These are phyloP conservation scores for Bostrychus sinensis DNA, from an alignment of 2,113 vertebrate genomes.

Conservation along the genomic window DNA sequence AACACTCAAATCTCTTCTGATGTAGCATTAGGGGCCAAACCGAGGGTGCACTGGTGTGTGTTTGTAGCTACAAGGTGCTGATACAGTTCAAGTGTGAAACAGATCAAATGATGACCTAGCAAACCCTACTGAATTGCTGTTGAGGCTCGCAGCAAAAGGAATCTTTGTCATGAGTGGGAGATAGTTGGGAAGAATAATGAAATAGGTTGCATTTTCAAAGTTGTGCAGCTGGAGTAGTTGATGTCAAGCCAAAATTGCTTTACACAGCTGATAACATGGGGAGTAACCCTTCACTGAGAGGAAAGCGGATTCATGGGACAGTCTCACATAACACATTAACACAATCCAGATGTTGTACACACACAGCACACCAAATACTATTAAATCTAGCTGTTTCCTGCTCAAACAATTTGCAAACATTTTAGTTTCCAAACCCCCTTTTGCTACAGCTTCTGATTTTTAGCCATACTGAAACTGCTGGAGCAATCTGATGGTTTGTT, in stretches of 20 bases:
- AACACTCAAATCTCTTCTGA: slow-evolving; percentile 11
- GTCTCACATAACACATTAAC: slow-evolving; percentile 40
- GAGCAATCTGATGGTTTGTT: slow-evolving; percentile 47
- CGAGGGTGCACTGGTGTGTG: not conserved
- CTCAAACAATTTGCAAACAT: not conserved
- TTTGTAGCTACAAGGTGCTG: slow-evolving; percentile 24
- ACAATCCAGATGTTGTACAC: slow-evolving; percentile 40
- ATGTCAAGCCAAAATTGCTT: slow-evolving; percentile 5
- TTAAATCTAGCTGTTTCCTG: slow-evolving; percentile 8
- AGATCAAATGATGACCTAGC: slow-evolving; percentile 25
- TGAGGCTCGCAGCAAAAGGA: slow-evolving; percentile 16
- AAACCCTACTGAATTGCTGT: slow-evolving; percentile 14
- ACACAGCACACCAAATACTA: not conserved
- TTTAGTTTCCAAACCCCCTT: slow-evolving; percentile 8
- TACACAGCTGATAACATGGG: slow-evolving; percentile 29
- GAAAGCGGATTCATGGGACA: slow-evolving; percentile 30
- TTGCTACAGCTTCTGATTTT: slow-evolving; percentile 16
- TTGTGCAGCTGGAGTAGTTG: slow-evolving; percentile 4
- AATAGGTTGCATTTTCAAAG: slow-evolving; percentile 20
- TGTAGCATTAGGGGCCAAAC: slow-evolving; percentile 21
- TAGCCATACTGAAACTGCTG: slow-evolving; percentile 21
- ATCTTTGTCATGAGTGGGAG: not conserved
- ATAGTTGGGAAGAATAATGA: slow-evolving; percentile 3
- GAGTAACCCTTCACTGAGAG: not conserved
- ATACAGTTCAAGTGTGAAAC: slow-evolving; percentile 11